Evolutionary conservation across 2,113 vertebrate species (phyloP).

Genomic region (Formicarius rufipectus): DNA sequence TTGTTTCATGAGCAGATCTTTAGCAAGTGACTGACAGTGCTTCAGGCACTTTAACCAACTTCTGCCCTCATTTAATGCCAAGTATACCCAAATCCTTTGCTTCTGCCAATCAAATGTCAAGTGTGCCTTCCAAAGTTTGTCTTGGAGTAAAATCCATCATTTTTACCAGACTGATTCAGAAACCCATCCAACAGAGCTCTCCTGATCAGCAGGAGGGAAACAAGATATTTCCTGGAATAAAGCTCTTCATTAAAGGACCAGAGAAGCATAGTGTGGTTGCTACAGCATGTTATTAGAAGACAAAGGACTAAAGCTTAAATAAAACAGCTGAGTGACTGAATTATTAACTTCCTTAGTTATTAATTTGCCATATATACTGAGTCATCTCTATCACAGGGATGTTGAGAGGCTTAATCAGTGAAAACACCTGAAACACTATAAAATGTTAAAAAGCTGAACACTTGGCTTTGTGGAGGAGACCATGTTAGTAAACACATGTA

Average conservation of each 20-base stretch:
- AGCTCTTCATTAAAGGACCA: constrained; percentile 17
- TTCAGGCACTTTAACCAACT: constrained; percentile 8
- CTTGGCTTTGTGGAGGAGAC: neutral
- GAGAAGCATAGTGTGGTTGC: neutral
- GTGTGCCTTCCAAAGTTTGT: neutral
- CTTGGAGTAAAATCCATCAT: neutral
- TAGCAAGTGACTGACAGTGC: neutral
- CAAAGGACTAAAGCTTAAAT: constrained; percentile 26
- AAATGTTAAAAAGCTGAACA: neutral
- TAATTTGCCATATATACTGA: neutral
- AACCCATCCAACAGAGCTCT: neutral
- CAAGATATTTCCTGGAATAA: constrained; percentile 10
- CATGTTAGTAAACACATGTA: neutral
- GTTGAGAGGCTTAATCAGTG: neutral
- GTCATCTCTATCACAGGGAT: neutral
- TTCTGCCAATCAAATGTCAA: constrained; percentile 20
- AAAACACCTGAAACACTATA: neutral
- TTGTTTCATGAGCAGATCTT: neutral
- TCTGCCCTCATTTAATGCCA: constrained; percentile 2
- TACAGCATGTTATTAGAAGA: constrained; percentile 20
- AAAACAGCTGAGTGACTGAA: neutral
- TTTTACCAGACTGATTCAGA: neutral
- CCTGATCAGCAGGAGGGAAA: constrained; percentile 2
- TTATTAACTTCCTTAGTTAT: constrained; percentile 34
- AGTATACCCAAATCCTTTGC: neutral